phyloP scores from a whole-genome alignment of 2,797 vertebrate genomes.

The Hapalemur alaotrensis region DNA sequence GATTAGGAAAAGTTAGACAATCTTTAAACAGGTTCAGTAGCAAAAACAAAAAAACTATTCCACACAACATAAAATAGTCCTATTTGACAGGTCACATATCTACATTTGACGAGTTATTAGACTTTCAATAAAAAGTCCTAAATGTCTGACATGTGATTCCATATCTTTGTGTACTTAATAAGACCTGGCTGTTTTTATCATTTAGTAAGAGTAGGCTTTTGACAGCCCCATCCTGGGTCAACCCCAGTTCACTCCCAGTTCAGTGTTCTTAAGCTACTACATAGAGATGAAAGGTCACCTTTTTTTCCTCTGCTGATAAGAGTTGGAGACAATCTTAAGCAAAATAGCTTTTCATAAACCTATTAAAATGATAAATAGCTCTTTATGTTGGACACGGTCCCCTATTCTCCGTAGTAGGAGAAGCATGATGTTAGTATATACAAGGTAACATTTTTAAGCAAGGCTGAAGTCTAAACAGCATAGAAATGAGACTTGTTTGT shows the following conservation, averaged over 20 bases:
- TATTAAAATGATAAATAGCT: background rate
- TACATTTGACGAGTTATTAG: background rate
- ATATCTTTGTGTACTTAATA: background rate
- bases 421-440: background rate
- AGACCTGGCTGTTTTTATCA: background rate
- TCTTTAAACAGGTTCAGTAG: background rate
- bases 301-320: background rate
- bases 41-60: background rate
- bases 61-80: background rate
- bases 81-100: background rate
- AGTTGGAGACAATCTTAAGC: background rate
- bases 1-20: background rate
- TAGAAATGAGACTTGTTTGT: background rate
- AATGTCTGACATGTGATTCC: background rate
- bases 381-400: background rate
- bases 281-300: background rate
- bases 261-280: background rate
- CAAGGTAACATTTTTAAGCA: background rate
- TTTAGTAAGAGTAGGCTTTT: background rate
- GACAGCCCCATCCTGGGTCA: background rate
- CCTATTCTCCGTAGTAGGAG: background rate
- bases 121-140: background rate
- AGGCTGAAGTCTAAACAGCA: background rate
- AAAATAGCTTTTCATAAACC: background rate
- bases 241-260: background rate